Conservation (phyloP, 2,113 vertebrate species). For the Octodon degus region DNA sequence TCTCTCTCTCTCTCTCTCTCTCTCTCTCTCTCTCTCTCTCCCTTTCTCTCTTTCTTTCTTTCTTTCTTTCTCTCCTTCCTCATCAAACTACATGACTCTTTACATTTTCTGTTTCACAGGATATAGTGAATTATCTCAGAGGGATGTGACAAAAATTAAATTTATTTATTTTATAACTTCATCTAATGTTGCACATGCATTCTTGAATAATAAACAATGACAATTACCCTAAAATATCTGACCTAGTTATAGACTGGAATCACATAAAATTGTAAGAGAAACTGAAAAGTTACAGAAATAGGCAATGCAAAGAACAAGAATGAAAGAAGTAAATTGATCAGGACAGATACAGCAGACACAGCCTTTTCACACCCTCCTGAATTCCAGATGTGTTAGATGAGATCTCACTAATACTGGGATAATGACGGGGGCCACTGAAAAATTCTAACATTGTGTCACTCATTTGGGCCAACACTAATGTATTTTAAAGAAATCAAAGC, state of each 20-base stretch:
- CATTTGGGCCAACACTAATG: not conserved
- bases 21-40: not conserved
- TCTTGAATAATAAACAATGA: conserved; percentile 65
- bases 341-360: not conserved
- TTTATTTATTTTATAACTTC: conserved; percentile 62
- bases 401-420: not conserved
- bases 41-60: not conserved
- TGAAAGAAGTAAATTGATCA: not conserved
- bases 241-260: conserved; percentile 51
- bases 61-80: not conserved
- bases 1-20: not conserved
- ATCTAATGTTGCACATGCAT: conserved; percentile 30
- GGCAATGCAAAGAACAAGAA: not conserved
- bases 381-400: not conserved
- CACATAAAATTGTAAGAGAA: conserved; percentile 1
- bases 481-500: conserved; percentile 16
- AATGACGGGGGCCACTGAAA: not conserved
- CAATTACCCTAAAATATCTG: conserved; percentile 58
- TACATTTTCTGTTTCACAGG: conserved; percentile 48
- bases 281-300: not conserved
- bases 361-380: not conserved
- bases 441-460: not conserved
- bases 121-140: conserved; percentile 71
- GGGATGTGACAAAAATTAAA: conserved; percentile 59
- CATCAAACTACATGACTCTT: conserved; percentile 21